These are phyloP conservation scores for human DNA, from an alignment of 2,113 vertebrate genomes.

Conservation along the genomic window GRCh38 chr2:156364001-156364500, in stretches of 20 bases:
- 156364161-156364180: not conserved
- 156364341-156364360: not conserved
- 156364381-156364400: not conserved
- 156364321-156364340: not conserved
- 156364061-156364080: not conserved
- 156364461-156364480: not conserved
- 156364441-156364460: not conserved
- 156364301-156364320: not conserved
- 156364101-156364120: not conserved
- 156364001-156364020: not conserved
- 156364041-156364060: not conserved
- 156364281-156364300: not conserved
- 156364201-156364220: not conserved
- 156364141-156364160: not conserved
- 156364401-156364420: not conserved
- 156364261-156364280: not conserved
- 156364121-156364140: not conserved
- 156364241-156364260: slow-evolving; percentile 23
- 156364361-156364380: not conserved
- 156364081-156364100: not conserved
- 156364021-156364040: not conserved
- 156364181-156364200: not conserved
- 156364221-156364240: not conserved
- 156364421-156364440: not conserved
- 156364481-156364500: not conserved